phyloP scores from a whole-genome alignment of 2,797 vertebrate species.

The Tachyglossus aculeatus region DNA sequence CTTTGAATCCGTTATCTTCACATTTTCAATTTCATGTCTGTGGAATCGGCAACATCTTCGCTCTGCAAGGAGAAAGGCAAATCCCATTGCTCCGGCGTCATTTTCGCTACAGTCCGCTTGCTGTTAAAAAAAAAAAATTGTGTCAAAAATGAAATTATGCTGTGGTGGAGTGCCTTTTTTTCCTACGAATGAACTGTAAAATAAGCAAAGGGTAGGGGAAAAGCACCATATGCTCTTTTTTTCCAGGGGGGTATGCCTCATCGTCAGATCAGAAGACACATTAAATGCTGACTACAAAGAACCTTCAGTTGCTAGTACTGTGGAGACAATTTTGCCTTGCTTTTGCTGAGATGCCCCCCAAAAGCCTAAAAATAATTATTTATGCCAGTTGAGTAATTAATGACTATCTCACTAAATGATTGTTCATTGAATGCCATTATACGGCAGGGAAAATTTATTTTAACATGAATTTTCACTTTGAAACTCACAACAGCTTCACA shows the following conservation, averaged over 20 bases:
- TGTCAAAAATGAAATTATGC: constrained; percentile 24
- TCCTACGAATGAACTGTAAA: constrained; percentile 41
- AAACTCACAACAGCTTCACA: too few relatives aligned
- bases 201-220: constrained; percentile 32
- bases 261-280: constrained; percentile 45
- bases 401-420: constrained; percentile 19
- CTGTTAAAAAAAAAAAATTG: neutral
- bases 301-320: constrained; percentile 34
- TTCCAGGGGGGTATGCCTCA: constrained; percentile 21
- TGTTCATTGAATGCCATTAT: constrained; percentile 29
- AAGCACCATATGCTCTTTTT: constrained; percentile 13
- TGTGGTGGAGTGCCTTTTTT: constrained; percentile 20
- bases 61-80: constrained; percentile 46
- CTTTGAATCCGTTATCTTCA: constrained; percentile 38
- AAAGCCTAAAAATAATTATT: constrained; percentile 51
- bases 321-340: constrained; percentile 43
- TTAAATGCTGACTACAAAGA: constrained; percentile 47
- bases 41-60: constrained; percentile 51
- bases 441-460: constrained; percentile 26
- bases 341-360: constrained; percentile 42
- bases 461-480: constrained; percentile 4
- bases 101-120: constrained; percentile 42
- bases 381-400: constrained; percentile 51
- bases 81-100: constrained; percentile 22
- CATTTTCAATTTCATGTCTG: constrained; percentile 46